These are phyloP conservation scores for Apodemia zela DNA, from an alignment of 2,888 invertebrate genomes.

Conservation along the genomic window DNA sequence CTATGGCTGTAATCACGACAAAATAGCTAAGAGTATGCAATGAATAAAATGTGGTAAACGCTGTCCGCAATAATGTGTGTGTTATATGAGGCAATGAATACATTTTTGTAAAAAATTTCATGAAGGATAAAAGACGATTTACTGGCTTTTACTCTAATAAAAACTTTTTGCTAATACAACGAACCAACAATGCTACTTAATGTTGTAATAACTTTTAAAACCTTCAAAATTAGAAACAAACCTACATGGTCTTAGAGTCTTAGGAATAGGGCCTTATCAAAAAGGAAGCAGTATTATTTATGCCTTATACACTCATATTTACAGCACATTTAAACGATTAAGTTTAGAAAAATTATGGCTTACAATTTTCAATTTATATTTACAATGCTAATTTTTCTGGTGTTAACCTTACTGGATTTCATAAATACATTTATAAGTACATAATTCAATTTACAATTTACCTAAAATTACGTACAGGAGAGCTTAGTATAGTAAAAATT, in stretches of 20 bases:
- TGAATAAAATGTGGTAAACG: too few relatives aligned
- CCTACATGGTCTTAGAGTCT: constrained; percentile 18
- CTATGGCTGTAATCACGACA: too few relatives aligned
- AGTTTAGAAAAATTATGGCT: constrained; percentile 58
- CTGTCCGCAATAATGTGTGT: too few relatives aligned
- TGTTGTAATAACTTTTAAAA: constrained; percentile 11
- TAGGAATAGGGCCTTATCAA: constrained; percentile 25
- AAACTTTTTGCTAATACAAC: neutral
- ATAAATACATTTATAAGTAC: constrained; percentile 75
- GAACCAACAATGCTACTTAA: constrained; percentile 15
- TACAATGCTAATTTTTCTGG: constrained; percentile 75
- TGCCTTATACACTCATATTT: constrained; percentile 54
- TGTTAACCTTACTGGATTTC: constrained; percentile 78
- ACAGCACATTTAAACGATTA: constrained; percentile 63
- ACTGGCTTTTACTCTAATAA: constrained; percentile 1
- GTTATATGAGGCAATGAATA: too few relatives aligned
- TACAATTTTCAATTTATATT: constrained; percentile 66
- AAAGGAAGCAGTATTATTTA: constrained; percentile 18
- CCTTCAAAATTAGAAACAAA: constrained; percentile 11
- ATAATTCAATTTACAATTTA: constrained; percentile 69
- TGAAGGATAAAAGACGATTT: neutral
- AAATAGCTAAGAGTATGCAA: too few relatives aligned
- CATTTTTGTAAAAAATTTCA: neutral
- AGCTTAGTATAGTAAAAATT: constrained; percentile 48
- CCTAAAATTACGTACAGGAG: constrained; percentile 66